Conservation (phyloP, 2,888 invertebrate species). For the Arge pagana region DNA sequence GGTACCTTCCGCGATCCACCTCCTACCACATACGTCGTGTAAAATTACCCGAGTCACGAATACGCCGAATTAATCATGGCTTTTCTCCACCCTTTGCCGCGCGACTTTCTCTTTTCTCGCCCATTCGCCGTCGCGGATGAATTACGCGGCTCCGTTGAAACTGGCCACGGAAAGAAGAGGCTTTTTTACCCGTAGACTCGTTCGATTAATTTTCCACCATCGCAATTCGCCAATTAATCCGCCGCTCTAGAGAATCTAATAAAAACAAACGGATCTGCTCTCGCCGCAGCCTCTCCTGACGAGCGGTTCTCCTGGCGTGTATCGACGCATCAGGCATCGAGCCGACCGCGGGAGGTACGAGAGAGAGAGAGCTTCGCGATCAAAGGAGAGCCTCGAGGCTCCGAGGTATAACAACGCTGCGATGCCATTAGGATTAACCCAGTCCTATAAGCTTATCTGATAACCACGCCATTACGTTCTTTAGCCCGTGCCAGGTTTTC, state of each 20-base stretch:
- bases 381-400: conserved; percentile 28
- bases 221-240: too few relatives aligned
- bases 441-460: conserved; percentile 54
- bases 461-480: conserved; percentile 45
- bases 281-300: too few relatives aligned
- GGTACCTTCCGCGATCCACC: background rate
- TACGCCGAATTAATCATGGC: conserved; percentile 9
- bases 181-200: too few relatives aligned
- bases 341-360: conserved; percentile 11
- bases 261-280: too few relatives aligned
- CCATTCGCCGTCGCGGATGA: conserved; percentile 7
- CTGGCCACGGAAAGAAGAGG: too few relatives aligned
- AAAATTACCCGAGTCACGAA: conserved; percentile 17
- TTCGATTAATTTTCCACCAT: too few relatives aligned
- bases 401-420: conserved; percentile 44
- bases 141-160: too few relatives aligned
- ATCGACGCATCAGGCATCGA: conserved; percentile 29
- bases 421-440: conserved; percentile 57
- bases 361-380: conserved; percentile 27
- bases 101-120: conserved; percentile 13
- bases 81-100: background rate
- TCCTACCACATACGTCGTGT: background rate
- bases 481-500: conserved; percentile 31
- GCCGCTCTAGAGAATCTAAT: too few relatives aligned
- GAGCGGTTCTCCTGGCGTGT: too few relatives aligned